Percentiles rank a stretch among this genome's conserved stretches.
Conservation (phyloP, 2,888 invertebrate species). For the Ectobius pallidus region DNA sequence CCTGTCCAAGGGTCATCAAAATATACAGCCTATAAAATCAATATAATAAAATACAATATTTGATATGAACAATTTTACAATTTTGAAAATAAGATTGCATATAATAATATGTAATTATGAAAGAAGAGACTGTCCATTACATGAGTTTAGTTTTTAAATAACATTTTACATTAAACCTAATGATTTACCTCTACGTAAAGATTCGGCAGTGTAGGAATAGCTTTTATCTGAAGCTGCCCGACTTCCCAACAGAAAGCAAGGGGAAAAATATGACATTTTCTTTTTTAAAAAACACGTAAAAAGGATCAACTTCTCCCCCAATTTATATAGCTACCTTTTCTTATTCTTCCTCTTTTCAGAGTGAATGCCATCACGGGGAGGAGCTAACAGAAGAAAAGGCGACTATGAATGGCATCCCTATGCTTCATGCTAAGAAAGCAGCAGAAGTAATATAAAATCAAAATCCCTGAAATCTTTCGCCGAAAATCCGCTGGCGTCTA, state of each 20-base stretch:
- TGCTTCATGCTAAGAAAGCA: neutral
- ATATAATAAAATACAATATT: too few species aligned
- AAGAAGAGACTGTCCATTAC: too few species aligned
- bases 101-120: too few species aligned
- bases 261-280: constrained; percentile 30
- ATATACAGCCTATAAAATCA: too few species aligned
- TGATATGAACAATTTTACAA: too few species aligned
- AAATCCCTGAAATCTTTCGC: constrained; percentile 15
- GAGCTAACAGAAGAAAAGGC: constrained; percentile 9
- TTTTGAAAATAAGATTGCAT: too few species aligned
- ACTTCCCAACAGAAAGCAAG: constrained; percentile 4
- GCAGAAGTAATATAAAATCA: neutral
- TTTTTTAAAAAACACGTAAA: constrained; percentile 24
- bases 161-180: too few species aligned
- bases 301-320: constrained; percentile 36
- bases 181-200: too few species aligned
- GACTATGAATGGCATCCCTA: neutral
- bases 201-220: too few species aligned
- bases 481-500: neutral
- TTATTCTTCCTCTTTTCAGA: constrained; percentile 24
- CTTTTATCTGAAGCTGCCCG: constrained; percentile 7
- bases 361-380: neutral
- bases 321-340: constrained; percentile 34
- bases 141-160: too few species aligned
- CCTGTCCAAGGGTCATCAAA: too few species aligned